Evolutionary conservation across 2,797 vertebrate species (phyloP).

Genomic region (Pteronotus mesoamericanus): DNA sequence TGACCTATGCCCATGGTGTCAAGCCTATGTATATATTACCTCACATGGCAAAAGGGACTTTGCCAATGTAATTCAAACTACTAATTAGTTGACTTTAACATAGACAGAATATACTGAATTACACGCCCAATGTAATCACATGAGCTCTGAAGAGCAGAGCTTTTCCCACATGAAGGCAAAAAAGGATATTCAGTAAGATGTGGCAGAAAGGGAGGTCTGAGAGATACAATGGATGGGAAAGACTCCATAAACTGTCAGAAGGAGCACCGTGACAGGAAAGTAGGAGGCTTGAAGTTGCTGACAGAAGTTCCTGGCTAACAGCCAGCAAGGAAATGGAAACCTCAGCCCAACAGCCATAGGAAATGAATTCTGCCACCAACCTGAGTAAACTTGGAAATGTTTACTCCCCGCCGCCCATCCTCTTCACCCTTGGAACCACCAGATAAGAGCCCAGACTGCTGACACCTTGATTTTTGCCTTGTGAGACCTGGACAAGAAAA

Average conservation of each 20-base stretch:
- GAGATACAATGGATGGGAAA: not conserved
- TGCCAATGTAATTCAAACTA: not conserved
- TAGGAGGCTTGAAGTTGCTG: fast-evolving
- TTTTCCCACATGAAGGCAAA: not conserved
- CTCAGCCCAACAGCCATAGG: not conserved
- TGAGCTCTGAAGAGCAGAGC: not conserved
- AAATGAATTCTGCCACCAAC: not conserved
- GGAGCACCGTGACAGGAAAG: not conserved
- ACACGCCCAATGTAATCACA: not conserved
- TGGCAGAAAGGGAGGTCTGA: not conserved
- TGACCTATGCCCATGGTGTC: not conserved
- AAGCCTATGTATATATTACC: not conserved
- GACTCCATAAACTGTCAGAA: not conserved
- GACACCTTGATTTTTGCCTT: not conserved
- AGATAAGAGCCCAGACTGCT: not conserved
- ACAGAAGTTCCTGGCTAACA: not conserved
- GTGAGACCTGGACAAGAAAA: not conserved
- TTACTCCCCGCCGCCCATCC: not conserved
- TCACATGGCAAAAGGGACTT: not conserved
- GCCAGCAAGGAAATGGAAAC: not conserved
- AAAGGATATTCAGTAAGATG: not conserved
- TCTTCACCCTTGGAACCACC: not conserved
- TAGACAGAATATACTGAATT: not conserved
- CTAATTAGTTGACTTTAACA: not conserved
- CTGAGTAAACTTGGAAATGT: not conserved